Percentiles rank a stretch among this genome's conserved stretches.
Conservation (phyloP, 2,797 vertebrate genomes). For the Okamejei kenojei region DNA sequence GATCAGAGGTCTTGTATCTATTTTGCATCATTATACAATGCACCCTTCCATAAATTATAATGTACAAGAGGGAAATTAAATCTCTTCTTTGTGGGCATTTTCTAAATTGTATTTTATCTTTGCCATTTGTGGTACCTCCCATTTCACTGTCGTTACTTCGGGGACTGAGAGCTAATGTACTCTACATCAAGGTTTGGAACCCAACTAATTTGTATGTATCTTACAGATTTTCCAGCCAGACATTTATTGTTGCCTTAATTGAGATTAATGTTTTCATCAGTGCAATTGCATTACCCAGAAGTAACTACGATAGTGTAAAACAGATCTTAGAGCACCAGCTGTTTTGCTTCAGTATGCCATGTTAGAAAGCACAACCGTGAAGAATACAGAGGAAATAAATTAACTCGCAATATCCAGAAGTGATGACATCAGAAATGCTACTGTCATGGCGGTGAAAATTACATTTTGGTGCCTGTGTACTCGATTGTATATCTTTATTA, state of each 20-base stretch:
- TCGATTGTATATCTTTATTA: too few relatives aligned
- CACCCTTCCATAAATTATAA: background rate
- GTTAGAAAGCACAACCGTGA: background rate
- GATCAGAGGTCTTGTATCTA: background rate
- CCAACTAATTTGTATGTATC: background rate
- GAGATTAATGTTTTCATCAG: slow-evolving; percentile 34
- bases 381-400: background rate
- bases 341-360: background rate
- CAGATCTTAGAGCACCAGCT: background rate
- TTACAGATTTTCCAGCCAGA: background rate
- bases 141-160: background rate
- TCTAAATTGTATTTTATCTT: slow-evolving; percentile 18
- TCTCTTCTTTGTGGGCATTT: background rate
- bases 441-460: too few relatives aligned
- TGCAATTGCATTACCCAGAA: background rate
- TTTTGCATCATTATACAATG: too few relatives aligned
- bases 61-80: background rate
- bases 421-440: too few relatives aligned
- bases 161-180: background rate
- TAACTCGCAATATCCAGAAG: too few relatives aligned
- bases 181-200: slow-evolving; percentile 1
- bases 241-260: slow-evolving; percentile 28
- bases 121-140: background rate
- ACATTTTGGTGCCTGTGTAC: too few relatives aligned
- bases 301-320: background rate